These are phyloP conservation scores for Neoaliturus tenellus DNA, from an alignment of 2,888 invertebrate species.

Conservation along the genomic window DNA sequence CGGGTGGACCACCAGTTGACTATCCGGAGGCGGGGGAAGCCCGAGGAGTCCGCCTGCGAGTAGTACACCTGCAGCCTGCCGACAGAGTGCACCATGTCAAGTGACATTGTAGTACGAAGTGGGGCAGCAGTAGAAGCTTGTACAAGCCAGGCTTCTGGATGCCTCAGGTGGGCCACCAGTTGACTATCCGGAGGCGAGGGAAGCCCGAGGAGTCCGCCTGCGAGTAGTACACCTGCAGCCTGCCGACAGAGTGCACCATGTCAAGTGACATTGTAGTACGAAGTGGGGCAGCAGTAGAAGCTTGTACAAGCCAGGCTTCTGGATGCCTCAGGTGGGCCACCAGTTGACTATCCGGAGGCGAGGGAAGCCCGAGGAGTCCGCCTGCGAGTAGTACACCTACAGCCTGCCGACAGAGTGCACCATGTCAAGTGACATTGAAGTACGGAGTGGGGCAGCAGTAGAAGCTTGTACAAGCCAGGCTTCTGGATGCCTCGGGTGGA, in stretches of 20 bases:
- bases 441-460: constrained; percentile 79
- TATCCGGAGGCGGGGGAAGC: constrained; percentile 75
- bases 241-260: too few species aligned
- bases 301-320: constrained; percentile 76
- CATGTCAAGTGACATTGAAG: too few species aligned
- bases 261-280: too few species aligned
- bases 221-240: constrained; percentile 84
- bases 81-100: too few species aligned
- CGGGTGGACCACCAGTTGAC: constrained; percentile 85
- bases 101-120: too few species aligned
- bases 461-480: constrained; percentile 79
- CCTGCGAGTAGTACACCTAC: constrained; percentile 84
- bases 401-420: too few species aligned
- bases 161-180: constrained; percentile 81
- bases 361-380: constrained; percentile 75
- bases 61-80: constrained; percentile 82
- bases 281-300: constrained; percentile 83
- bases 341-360: constrained; percentile 82
- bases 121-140: constrained; percentile 81
- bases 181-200: constrained; percentile 77
- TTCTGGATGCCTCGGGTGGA: constrained; percentile 72
- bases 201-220: constrained; percentile 79
- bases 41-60: constrained; percentile 81
- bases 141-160: constrained; percentile 74
- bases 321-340: constrained; percentile 77